phyloP scores from a whole-genome alignment of 30 jellyfish, hydroid and myxozoan genomes.

The Aurelia sp. region DNA sequence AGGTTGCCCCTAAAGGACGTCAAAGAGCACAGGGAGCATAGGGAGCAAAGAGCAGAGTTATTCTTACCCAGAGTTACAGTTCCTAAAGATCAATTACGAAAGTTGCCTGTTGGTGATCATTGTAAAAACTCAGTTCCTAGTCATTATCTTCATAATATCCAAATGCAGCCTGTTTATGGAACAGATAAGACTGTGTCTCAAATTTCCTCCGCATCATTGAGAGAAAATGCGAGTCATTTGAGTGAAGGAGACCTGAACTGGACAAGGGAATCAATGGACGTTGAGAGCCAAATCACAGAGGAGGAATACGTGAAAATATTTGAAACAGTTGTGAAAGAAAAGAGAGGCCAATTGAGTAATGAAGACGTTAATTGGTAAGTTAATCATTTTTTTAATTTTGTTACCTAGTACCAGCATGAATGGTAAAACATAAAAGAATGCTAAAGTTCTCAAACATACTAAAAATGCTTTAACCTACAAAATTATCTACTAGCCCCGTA shows the following conservation, averaged over 20 bases:
- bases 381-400: neutral
- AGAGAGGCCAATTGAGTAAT: neutral
- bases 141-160: conserved; percentile 39
- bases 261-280: conserved; percentile 10
- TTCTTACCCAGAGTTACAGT: conserved; percentile 63
- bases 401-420: too few relatives aligned
- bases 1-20: neutral
- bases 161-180: conserved; percentile 74
- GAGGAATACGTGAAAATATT: conserved; percentile 25
- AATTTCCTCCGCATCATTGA: neutral
- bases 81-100: conserved; percentile 44
- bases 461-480: too few relatives aligned
- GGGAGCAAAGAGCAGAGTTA: conserved; percentile 40
- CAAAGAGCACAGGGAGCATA: neutral
- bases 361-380: conserved; percentile 19
- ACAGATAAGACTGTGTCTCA: conserved; percentile 31
- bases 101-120: conserved; percentile 53
- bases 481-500: too few relatives aligned
- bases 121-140: conserved; percentile 67
- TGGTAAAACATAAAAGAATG: too few relatives aligned
- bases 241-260: neutral
- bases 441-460: too few relatives aligned
- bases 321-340: conserved; percentile 17
- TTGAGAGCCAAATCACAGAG: conserved; percentile 19
- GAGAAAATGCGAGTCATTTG: conserved; percentile 5